Percentiles rank a stretch among this genome's conserved stretches.
These are phyloP conservation scores for Sebastes kiyomatsui DNA, from an alignment of 2,797 vertebrate species.

Conservation along the genomic window DNA sequence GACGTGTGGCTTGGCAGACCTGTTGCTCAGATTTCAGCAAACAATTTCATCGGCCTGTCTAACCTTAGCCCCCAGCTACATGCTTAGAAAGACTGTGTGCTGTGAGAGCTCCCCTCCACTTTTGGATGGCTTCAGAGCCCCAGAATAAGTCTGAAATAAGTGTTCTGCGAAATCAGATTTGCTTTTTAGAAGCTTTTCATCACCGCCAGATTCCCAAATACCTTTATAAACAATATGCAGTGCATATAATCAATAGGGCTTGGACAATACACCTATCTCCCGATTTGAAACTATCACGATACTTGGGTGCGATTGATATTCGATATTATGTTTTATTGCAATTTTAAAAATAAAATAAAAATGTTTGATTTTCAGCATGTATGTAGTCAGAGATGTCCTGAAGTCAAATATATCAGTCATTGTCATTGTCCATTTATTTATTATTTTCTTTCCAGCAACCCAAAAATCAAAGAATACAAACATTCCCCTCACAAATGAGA, in stretches of 20 bases:
- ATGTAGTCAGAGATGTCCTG: no score
- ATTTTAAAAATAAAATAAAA: no score
- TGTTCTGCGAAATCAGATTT: constrained; percentile 10
- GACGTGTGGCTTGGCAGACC: constrained; percentile 42
- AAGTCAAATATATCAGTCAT: no score
- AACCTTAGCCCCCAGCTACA: constrained; percentile 18
- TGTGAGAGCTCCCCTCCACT: constrained; percentile 1
- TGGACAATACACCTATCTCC: fast-evolving
- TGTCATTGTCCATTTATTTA: no score
- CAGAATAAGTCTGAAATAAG: constrained; percentile 8
- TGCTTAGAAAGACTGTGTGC: constrained; percentile 11
- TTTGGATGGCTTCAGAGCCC: constrained; percentile 19
- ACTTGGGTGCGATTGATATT: no score
- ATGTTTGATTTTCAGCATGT: no score
- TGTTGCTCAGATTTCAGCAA: constrained; percentile 16
- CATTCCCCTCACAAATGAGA: no score
- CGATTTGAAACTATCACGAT: fast-evolving
- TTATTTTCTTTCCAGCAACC: no score
- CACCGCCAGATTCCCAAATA: neutral
- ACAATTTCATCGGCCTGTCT: constrained; percentile 14
- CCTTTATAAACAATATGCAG: neutral
- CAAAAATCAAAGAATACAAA: no score
- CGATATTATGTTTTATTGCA: no score
- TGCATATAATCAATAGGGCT: neutral
- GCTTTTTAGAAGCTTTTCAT: constrained; percentile 4